Conservation (phyloP, 2,797 vertebrate species). For the Tangara arthus region DNA sequence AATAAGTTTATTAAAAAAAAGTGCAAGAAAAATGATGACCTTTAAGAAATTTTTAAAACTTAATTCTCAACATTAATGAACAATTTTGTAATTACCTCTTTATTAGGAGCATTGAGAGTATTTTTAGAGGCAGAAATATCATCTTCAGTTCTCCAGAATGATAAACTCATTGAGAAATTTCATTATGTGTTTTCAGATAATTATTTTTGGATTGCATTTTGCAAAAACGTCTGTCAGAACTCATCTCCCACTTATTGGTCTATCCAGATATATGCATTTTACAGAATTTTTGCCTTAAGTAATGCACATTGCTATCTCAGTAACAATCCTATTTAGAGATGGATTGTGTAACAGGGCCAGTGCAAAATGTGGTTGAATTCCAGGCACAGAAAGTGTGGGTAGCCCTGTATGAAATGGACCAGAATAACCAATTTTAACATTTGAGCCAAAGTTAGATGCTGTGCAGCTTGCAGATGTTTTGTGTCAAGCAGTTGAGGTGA, state of each 20-base stretch:
- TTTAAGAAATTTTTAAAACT: neutral
- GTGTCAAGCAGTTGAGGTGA: neutral
- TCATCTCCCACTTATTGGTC: neutral
- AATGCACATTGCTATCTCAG: neutral
- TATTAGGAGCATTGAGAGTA: neutral
- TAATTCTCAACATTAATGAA: neutral
- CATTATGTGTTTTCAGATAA: neutral
- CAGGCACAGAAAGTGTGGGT: neutral
- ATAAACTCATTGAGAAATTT: neutral
- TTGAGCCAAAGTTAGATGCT: neutral
- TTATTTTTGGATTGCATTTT: neutral
- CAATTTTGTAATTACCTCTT: neutral
- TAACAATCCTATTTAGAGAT: neutral
- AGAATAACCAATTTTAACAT: neutral
- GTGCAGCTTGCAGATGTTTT: neutral
- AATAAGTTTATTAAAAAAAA: neutral
- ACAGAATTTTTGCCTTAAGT: neutral
- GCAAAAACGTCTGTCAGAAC: neutral
- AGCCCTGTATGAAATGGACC: neutral
- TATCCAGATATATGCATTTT: neutral
- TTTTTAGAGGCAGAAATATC: neutral
- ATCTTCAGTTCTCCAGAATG: neutral
- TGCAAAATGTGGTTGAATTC: neutral
- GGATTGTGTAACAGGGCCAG: neutral
- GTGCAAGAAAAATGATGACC: rapidly evolving